These are phyloP conservation scores for Suricata suricatta DNA, from an alignment of 2,113 vertebrate species.

Conservation along the genomic window DNA sequence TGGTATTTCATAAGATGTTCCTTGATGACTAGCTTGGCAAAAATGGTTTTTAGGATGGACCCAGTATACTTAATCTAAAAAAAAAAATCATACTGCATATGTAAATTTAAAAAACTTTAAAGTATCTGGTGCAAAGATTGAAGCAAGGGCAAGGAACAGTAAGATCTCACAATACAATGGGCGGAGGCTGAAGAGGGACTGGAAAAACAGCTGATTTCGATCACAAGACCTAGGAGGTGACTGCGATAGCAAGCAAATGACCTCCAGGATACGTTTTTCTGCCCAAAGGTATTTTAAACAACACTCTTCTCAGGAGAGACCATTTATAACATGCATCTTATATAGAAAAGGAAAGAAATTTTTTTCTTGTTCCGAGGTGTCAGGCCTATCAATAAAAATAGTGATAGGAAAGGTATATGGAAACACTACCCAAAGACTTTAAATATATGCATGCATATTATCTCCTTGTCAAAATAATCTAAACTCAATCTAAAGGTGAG, in stretches of 20 bases:
- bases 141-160: neutral
- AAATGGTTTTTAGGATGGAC: slow-evolving; percentile 10
- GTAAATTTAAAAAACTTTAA: neutral
- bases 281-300: neutral
- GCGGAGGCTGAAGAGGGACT: neutral
- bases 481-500: neutral
- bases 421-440: neutral
- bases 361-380: neutral
- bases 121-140: neutral
- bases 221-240: neutral
- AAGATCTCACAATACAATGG: neutral
- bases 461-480: neutral
- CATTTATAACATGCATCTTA: neutral
- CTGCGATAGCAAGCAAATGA: neutral
- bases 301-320: neutral
- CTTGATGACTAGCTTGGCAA: neutral
- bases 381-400: neutral
- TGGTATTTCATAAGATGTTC: neutral
- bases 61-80: neutral
- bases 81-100: neutral
- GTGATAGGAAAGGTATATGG: neutral
- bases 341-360: neutral
- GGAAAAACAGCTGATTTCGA: neutral
- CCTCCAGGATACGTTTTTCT: neutral
- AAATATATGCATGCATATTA: neutral